Conservation (phyloP, 2,888 invertebrate genomes). For the Amphipoea lucens region DNA sequence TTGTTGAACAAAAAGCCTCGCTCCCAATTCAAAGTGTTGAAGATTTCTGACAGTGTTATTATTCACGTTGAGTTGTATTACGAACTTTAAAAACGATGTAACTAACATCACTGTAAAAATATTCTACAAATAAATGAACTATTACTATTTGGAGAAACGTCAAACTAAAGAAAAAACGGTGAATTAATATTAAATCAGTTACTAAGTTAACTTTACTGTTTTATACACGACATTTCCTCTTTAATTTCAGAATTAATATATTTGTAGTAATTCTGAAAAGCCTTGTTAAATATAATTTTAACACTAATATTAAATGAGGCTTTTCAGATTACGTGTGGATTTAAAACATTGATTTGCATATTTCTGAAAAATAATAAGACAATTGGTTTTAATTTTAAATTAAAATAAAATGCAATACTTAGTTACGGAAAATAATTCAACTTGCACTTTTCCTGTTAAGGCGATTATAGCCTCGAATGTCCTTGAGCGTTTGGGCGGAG, state of each 20-base stretch:
- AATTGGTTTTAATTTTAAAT: neutral
- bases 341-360: constrained; percentile 5
- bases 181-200: neutral
- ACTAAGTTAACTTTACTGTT: neutral
- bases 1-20: neutral
- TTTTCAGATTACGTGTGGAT: constrained; percentile 2
- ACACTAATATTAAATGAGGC: neutral
- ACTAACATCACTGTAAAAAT: neutral
- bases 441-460: neutral
- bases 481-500: no score
- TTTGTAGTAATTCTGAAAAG: neutral
- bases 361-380: neutral
- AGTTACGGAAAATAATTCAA: neutral
- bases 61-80: no score
- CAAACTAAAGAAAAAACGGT: neutral
- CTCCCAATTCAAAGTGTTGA: neutral
- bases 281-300: neutral
- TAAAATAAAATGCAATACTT: neutral
- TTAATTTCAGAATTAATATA: neutral
- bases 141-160: neutral
- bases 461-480: no score
- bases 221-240: neutral
- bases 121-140: neutral
- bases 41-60: neutral
- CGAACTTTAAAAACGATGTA: neutral